Evolutionary conservation across 2,113 vertebrate genomes (phyloP), one percentile per base, ranked within the genome.

Genomic region (Toxotes chatareus): DNA sequence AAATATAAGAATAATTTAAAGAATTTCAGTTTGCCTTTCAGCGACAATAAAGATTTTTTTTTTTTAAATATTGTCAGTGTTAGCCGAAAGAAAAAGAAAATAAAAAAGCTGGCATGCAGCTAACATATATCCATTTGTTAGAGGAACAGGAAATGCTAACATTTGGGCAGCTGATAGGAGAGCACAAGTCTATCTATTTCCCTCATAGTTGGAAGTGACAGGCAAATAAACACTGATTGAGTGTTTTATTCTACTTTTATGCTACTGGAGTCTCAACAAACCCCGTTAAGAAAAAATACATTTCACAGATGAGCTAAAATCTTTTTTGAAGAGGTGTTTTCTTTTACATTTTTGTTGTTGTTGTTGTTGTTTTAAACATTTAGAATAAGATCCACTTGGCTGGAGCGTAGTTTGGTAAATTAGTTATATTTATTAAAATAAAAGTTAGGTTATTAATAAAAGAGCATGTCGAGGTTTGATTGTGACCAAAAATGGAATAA

Each of bases 281-380:
- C 16, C 53, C 65, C 49, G 3, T 73, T 7, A 68, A 67, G 44
- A 62, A 84, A 80, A 73, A 85, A 74, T 72, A 70, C 23, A 86
- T 81, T 84, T 83, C 79, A 81, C 27, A 59, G 16, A 55, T 19
- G 9, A 60, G 17, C 31, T 40, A 38, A 80, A 47, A 23, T n/a
- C 2, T 23, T 68, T 27, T 63, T 23, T 70, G 67, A 81, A 68
- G 44, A 76, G 51, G 9, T 5, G 31, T 71, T 80, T 67, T 10
- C n/a, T 36, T 79, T 77, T 78, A 27, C 32, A 53, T 61, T 55
- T 21, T 53, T 40, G 27, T 27, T 27, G 27, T 27, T 27, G 27
- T 27, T 27, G 27, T 27, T 27, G 27, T 27, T 27, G 27, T 27
- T 40, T 32, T 62, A n/a, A 64, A 63, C 44, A 38, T 62, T 36